Conservation (phyloP, 2,888 invertebrate species). For the Embidobia sp. region DNA sequence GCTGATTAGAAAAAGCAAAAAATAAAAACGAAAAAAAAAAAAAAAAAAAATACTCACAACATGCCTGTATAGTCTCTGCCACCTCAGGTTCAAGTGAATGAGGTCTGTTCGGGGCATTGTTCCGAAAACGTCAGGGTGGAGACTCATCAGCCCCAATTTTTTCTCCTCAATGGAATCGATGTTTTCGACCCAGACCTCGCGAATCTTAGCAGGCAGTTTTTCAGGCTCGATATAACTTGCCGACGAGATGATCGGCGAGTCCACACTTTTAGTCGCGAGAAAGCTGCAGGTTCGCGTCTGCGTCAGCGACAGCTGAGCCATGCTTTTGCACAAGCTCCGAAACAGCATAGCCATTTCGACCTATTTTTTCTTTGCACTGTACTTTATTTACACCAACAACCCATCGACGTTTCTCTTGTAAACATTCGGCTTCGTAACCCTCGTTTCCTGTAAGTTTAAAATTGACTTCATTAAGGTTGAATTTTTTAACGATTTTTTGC, state of each 20-base stretch:
- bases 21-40: no score
- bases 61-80: constrained; percentile 92
- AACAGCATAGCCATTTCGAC: constrained; percentile 74
- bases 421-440: no score
- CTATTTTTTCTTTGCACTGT: no score
- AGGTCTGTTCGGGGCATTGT: constrained; percentile 92
- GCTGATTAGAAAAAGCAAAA: no score
- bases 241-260: constrained; percentile 79
- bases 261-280: constrained; percentile 26
- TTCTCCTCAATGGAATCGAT: constrained; percentile 88
- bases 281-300: constrained; percentile 68
- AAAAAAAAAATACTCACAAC: constrained; percentile 88
- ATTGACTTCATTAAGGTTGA: no score
- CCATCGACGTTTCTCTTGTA: no score
- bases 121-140: constrained; percentile 95
- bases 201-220: constrained; percentile 83
- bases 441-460: no score
- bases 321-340: constrained; percentile 63
- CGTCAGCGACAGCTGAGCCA: constrained; percentile 24
- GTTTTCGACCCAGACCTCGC: constrained; percentile 94
- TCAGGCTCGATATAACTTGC: constrained; percentile 67
- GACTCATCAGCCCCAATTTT: constrained; percentile 91
- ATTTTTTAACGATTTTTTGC: no score
- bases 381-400: no score
- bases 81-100: constrained; percentile 91